A percentile compares a stretch with the other conserved stretches of the same genome.
phyloP scores from a whole-genome alignment of 2,888 invertebrate species.

The Lithophane socia region DNA sequence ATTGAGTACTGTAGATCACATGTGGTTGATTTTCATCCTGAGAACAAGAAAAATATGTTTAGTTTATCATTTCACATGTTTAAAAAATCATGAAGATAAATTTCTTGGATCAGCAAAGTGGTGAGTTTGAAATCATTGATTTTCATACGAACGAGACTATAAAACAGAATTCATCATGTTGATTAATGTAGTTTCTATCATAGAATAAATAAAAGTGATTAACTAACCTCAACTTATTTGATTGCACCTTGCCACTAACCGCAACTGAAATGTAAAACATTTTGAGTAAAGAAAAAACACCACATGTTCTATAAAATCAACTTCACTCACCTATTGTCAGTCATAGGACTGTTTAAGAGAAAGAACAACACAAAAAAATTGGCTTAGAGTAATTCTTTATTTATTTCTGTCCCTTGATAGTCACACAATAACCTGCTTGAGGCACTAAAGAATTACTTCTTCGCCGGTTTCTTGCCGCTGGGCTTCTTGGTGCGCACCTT shows the following conservation, averaged over 20 bases:
- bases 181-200: neutral
- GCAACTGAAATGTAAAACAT: slow-evolving; percentile 83
- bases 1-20: neutral
- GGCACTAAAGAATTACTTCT: slow-evolving; percentile 90
- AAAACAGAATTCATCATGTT: slow-evolving; percentile 77
- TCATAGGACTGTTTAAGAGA: slow-evolving; percentile 70
- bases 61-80: neutral
- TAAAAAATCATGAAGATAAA: neutral
- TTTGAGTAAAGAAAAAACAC: slow-evolving; percentile 86
- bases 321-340: slow-evolving; percentile 82
- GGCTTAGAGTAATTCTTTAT: slow-evolving; percentile 89
- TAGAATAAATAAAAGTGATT: neutral
- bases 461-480: slow-evolving; percentile 88
- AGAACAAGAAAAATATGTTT: slow-evolving; percentile 7
- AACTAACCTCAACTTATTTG: slow-evolving; percentile 61
- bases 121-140: slow-evolving; percentile 80
- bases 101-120: slow-evolving; percentile 66
- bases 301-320: slow-evolving; percentile 74
- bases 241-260: slow-evolving; percentile 35
- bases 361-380: slow-evolving; percentile 78
- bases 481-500: slow-evolving; percentile 87
- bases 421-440: slow-evolving; percentile 79
- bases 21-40: slow-evolving; percentile 11
- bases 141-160: slow-evolving; percentile 87
- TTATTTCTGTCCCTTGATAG: slow-evolving; percentile 80